Evolutionary conservation across 2,797 vertebrate genomes (phyloP), one percentile per base, ranked within the genome.

Genomic region (Chiloscyllium punctatum): DNA sequence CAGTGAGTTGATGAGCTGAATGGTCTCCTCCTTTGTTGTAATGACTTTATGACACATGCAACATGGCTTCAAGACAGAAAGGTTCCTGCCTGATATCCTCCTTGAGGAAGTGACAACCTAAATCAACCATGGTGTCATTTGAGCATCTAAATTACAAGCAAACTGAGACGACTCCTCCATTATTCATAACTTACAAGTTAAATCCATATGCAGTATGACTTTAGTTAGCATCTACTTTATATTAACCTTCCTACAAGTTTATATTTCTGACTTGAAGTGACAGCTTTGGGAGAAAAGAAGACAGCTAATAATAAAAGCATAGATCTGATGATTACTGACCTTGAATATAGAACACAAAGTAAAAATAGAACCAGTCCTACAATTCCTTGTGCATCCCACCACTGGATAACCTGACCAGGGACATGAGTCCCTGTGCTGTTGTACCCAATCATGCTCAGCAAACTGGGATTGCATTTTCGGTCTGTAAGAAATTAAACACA

Each of bases 361-460:
- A 99, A 97, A 97, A 99, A 99, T 74, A 99, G 97, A 96, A 99
- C 97, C 96, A 99, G 97, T 95, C 99, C 99, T 96, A 99, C 98
- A 96, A 99, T 98, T 69, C 99, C 99, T 96, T 99, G 99, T 37
- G 99, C 98, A 66, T 99, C 99, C 99, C 99, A 99, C 99, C 99
- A 99, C 97, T 99, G 98, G 79, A 99, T 98, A 9, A 98, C 98
- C 8, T 97, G 98, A 94, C 97, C 98, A 48, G 98, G 98, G 95
- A 97, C 96, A 0, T 98, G 97, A 95, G 97, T 95, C 68, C 95
- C 98, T 95, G 99, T 99, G 97, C 97, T 98, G 97, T 99, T 99
- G 96, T 98, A 97, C 48, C 99, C 99, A 94, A 99, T 99, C 96
- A 99, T 99, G 96, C 98, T 98, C 95, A 99, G 98, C 57, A 99